These are phyloP conservation scores for Mythimna impura DNA, from an alignment of 2,888 invertebrate species.

Conservation along the genomic window DNA sequence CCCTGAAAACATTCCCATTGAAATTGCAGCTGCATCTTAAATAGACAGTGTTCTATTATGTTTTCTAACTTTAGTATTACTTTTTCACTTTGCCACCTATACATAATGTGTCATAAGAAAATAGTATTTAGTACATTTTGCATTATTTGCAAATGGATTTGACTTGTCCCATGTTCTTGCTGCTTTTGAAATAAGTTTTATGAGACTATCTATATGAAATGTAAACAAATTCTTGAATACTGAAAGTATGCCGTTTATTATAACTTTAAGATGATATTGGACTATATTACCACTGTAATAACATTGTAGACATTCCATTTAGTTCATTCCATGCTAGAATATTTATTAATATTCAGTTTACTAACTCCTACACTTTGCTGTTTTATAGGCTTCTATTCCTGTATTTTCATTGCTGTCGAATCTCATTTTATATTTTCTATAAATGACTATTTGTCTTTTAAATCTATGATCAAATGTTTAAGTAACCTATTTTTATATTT, in stretches of 20 bases:
- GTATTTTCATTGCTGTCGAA: slow-evolving; percentile 22
- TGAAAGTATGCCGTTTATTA: slow-evolving; percentile 2
- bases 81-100: slow-evolving; percentile 34
- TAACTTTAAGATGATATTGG: slow-evolving; percentile 9
- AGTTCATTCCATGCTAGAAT: slow-evolving; percentile 57
- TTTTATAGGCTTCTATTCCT: slow-evolving; percentile 20
- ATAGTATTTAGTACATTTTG: slow-evolving; percentile 33
- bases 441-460: slow-evolving; percentile 12
- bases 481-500: slow-evolving; percentile 35
- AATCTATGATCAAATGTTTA: slow-evolving; percentile 8
- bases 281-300: slow-evolving; percentile 31
- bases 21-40: slow-evolving; percentile 86
- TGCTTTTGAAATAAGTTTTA: slow-evolving; percentile 4
- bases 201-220: slow-evolving; percentile 10
- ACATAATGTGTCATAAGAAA: slow-evolving; percentile 27
- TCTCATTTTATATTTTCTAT: slow-evolving; percentile 34
- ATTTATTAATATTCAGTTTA: slow-evolving; percentile 30
- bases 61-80: slow-evolving; percentile 36
- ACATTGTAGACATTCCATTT: slow-evolving; percentile 58
- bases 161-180: slow-evolving; percentile 11
- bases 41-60: slow-evolving; percentile 29
- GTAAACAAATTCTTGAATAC: slow-evolving; percentile 24
- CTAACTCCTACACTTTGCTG: slow-evolving; percentile 15
- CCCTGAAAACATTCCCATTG: slow-evolving; percentile 79
- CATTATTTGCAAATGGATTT: slow-evolving; percentile 36